Evolutionary conservation across 2,113 vertebrate genomes (phyloP), one percentile per base, ranked within the genome.

Genomic region (Strix aluco): DNA sequence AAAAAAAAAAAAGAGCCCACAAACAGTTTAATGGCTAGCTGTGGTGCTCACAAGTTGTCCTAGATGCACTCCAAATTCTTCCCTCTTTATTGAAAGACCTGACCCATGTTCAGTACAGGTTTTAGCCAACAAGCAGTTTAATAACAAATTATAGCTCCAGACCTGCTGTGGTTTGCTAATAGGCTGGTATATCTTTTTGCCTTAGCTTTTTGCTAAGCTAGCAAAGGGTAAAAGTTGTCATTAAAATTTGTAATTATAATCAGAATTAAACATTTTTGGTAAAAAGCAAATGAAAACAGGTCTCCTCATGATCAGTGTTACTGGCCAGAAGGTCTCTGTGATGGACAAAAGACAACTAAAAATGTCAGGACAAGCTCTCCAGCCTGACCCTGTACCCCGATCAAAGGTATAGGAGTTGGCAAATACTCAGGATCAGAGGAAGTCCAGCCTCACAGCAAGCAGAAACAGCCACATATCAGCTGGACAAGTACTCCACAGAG

Each of bases 371-470:
- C 21, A 49, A 86, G n/a, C 44, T 94, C 57, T 92, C 25, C 26
- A 34, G 40, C 7, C 47, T 57, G 69, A 89, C 44, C 15, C n/a
- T 3, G 4, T 17, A 20, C 15, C 52, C 49, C 0, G 0, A 58
- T 44, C 54, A 69, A 62, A 92, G 54, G 36, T 61, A 47, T 0
- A 78, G 88, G 62, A 86, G 30, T 34, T 75, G 55, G 69, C 54
- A 88, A 90, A 75, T 25, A 26, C 26, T 71, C 65, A 74, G 84
- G 44, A 86, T 72, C 42, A 75, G 83, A 81, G 81, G 23, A 78
- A 49, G 69, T 8, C 80, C 70, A 70, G 81, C 70, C 69, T 26
- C 25, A 44, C 47, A 96, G 67, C 4, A 57, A 59, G 63, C 82
- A 92, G 86, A 65, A 57, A 42, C 58, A 85, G 65, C 72, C 75